phyloP scores from a whole-genome alignment of 2,888 invertebrate species.

The Chrysopilus asiliformis region DNA sequence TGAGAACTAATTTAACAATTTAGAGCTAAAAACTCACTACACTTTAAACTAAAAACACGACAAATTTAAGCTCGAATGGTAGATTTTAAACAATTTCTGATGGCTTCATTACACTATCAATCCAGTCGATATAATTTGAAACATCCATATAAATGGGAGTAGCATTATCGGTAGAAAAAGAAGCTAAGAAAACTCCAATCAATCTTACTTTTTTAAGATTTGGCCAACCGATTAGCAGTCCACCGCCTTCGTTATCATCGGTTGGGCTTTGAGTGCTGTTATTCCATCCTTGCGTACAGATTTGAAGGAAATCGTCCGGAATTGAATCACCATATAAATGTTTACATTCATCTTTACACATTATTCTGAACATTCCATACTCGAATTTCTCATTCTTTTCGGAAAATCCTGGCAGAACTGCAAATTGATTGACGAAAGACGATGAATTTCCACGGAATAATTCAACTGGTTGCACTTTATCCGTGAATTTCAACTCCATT shows the following conservation, averaged over 20 bases:
- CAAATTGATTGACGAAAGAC: neutral
- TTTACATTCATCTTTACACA: slow-evolving; percentile 4
- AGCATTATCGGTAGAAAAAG: no score
- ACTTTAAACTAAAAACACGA: no score
- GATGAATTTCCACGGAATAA: no score
- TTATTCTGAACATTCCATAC: slow-evolving; percentile 6
- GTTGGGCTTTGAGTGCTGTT: slow-evolving; percentile 6
- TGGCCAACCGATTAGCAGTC: slow-evolving; percentile 7
- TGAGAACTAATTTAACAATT: no score
- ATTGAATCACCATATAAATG: slow-evolving; percentile 1
- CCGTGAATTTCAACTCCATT: neutral
- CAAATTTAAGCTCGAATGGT: no score
- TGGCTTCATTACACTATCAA: no score
- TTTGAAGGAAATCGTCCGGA: slow-evolving; percentile 7
- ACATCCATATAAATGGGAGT: no score
- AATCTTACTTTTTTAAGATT: slow-evolving; percentile 2
- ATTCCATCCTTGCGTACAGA: slow-evolving; percentile 8
- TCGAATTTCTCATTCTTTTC: neutral
- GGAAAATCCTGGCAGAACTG: slow-evolving; percentile 9
- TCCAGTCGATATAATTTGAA: no score
- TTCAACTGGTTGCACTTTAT: slow-evolving; percentile 1
- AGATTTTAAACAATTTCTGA: no score
- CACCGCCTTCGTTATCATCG: slow-evolving; percentile 10
- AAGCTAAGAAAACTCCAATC: slow-evolving; percentile 7
- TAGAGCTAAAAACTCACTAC: no score